A percentile compares a stretch with the other conserved stretches of the same genome.
Conservation (phyloP, 2,797 vertebrate species). For the Tenualosa thibaudeaui region DNA sequence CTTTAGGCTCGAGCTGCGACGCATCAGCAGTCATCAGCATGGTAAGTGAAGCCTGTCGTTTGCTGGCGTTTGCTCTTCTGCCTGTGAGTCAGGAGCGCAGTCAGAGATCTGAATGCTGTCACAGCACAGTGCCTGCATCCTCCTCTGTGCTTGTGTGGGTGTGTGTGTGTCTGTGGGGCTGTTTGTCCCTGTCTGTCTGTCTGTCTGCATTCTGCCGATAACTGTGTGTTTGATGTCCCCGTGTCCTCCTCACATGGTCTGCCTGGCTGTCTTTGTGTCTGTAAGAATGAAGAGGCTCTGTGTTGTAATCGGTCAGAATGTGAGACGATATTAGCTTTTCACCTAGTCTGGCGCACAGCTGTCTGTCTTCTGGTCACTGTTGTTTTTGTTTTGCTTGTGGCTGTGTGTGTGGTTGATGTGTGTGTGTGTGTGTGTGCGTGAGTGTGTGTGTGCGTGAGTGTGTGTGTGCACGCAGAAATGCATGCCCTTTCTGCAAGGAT, state of each 20-base stretch:
- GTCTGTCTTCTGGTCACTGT: not conserved
- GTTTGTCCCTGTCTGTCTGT: conserved; percentile 31
- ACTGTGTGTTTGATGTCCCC: not conserved
- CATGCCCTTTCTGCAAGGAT: not conserved
- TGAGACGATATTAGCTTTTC: not conserved
- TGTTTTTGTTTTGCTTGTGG: not conserved
- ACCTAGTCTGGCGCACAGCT: not conserved
- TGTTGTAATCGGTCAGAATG: not conserved
- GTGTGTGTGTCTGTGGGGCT: conserved; percentile 37
- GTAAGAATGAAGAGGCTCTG: not conserved
- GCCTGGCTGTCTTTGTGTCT: not conserved
- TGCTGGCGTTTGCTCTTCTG: conserved; percentile 37
- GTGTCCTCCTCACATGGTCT: not conserved
- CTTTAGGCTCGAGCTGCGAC: not conserved
- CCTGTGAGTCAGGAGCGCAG: not conserved
- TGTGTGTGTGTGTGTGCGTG: conserved; percentile 34
- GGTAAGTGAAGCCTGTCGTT: conserved; percentile 59
- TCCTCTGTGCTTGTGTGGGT: not conserved
- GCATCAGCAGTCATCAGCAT: conserved; percentile 58
- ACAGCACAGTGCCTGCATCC: not conserved
- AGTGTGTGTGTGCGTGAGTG: conserved; percentile 44
- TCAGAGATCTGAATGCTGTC: conserved; percentile 3
- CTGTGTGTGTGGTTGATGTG: conserved; percentile 33
- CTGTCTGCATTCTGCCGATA: not conserved
- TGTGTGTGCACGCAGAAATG: not conserved